Evolutionary conservation across 2,888 invertebrate genomes (phyloP).

Genomic region (Corythucha ciliata): DNA sequence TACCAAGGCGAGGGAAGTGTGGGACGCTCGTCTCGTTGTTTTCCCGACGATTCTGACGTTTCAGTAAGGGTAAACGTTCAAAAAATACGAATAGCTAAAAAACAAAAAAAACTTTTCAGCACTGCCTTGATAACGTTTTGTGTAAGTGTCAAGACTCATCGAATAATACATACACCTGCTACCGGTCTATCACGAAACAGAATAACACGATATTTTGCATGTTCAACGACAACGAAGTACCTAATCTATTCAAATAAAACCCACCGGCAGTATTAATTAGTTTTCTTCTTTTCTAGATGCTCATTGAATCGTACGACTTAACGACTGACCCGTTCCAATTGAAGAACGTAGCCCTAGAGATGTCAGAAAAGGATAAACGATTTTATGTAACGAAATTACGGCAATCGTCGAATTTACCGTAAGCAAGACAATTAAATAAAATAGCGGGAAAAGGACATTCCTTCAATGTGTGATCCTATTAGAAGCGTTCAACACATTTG

Average conservation of each 20-base stretch:
- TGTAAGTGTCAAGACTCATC: slow-evolving; percentile 79
- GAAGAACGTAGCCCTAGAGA: no score
- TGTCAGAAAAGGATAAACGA: no score
- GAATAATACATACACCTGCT: slow-evolving; percentile 75
- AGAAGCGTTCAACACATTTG: no score
- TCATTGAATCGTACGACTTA: slow-evolving; percentile 69
- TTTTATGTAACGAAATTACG: no score
- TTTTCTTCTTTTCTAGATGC: slow-evolving; percentile 56
- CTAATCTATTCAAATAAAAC: no score
- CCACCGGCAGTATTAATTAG: slow-evolving; percentile 6
- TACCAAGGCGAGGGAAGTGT: slow-evolving; percentile 67
- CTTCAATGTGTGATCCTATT: no score
- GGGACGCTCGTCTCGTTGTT: slow-evolving; percentile 52
- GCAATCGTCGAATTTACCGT: no score
- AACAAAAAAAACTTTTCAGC: slow-evolving; percentile 43
- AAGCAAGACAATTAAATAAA: no score
- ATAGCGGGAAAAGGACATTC: no score
- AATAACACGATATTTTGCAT: slow-evolving; percentile 43
- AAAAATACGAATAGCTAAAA: not conserved
- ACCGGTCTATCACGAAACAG: slow-evolving; percentile 49
- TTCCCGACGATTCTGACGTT: slow-evolving; percentile 50
- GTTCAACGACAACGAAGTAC: slow-evolving; percentile 44
- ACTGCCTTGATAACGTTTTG: slow-evolving; percentile 54
- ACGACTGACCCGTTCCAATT: slow-evolving; percentile 61
- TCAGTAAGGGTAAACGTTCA: slow-evolving; percentile 46